Base-by-base conservation (phyloP, 2,113 vertebrate genomes). In the Nycticryphes semicollaris region DNA sequence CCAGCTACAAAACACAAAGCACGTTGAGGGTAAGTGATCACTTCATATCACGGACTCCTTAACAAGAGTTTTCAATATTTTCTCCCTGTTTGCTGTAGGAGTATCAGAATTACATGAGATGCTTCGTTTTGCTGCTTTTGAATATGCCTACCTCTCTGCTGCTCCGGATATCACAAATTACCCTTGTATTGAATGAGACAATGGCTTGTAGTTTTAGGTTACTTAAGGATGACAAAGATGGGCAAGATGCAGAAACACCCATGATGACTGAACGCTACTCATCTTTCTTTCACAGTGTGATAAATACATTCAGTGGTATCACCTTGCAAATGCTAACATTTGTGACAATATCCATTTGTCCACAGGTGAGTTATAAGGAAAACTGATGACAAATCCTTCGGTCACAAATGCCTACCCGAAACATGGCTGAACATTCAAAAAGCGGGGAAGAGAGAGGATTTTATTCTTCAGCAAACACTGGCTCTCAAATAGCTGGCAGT, bases 351-450 rank as follows among this genome's bases (percentile, higher is more conserved):
- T n/a, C 21, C 68, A 30, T 92, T 74, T 10, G 15, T 78, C 48
- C 64, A 43, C 33, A 21, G 37, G 15, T 82, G 75, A 85, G 41
- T 53, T 88, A 39, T 27, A 37, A 57, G 15, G 80, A 87, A 91
- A 94, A 74, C 37, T 37, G 30, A 67, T 94, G 94, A 95, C 67
- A 96, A 94, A 91, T 62, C n/a, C 54, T 59, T 59, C 28, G 19
- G n/a, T 80, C 83, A 84, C 57, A 82, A 89, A 53, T 50, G 16
- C 20, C 37, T 76, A 21, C 6, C 67, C 77, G 51, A 82, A 73
- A 73, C 48, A 53, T 6, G 13, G 33, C 15, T 64, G 33, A 89
- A 33, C 18, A 31, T 51, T 73, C 79, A 57, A 53, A 70, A 72
- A 70, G 14, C 39, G 82, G 21, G 70, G 43, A 75, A 73, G 54